Base-by-base conservation (phyloP, 2,113 vertebrate genomes). In the Nanorana parkeri region DNA sequence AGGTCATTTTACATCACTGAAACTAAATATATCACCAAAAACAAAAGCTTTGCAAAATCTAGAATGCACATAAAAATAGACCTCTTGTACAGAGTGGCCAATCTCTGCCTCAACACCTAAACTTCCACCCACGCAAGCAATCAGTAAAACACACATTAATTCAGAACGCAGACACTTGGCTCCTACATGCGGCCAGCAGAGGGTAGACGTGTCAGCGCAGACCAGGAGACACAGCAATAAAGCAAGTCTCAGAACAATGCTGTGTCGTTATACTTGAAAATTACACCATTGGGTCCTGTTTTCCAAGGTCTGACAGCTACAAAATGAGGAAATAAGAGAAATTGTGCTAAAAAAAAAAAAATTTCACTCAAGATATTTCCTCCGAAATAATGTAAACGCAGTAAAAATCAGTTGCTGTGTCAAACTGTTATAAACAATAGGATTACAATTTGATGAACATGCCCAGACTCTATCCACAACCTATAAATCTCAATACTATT, bases 131-230 rank as follows among this genome's bases (percentile, higher is more conserved):
- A 72, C 47, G 58, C 68, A 64, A 73, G 58, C 55, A 28, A 28
- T 81, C 65, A 77, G 77, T 17, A 65, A 73, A 16, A n/a, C 77
- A 21, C 21, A 23, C 36, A 69, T 41, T 61, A 63, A 80, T 80
- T 80, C 68, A 56, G 20, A 68, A 58, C 5, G 29, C 68, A 32
- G 58, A 60, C 79, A n/a, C n/a, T n/a, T n/a, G n/a, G n/a, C n/a
- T n/a, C n/a, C n/a, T n/a, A 54, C 68, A 51, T 56, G 73, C 52
- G 28, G 28, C 79, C 68, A 81, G 79, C 68, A 81, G 79, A 73
- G 79, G 79, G 79, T 54, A 54, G 68, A 81, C 17, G 19, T 36
- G 58, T 65, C 79, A 36, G 32, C 19, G 7, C 68, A 54, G 41
- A 73, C 41, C 61, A 24, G 26, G 24, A 28, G 10, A n/a, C n/a